Conservation (phyloP, 2,888 invertebrate genomes). For the Himalopsyche japonica region DNA sequence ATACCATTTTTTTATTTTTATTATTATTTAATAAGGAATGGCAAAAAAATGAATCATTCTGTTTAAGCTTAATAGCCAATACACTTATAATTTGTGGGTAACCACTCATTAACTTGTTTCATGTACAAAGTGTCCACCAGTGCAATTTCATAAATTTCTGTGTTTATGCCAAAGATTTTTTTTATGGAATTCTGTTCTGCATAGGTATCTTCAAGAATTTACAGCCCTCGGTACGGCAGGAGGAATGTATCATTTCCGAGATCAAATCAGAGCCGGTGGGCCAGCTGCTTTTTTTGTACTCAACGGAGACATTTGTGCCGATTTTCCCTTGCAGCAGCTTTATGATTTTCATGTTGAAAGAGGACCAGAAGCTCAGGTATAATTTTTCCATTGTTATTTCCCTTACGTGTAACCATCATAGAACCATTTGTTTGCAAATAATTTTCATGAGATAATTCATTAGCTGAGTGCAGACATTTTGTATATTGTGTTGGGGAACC, state of each 20-base stretch:
- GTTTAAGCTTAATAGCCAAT: too few species aligned
- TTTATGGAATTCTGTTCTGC: neutral
- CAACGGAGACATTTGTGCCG: slow-evolving; percentile 97
- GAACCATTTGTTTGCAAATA: neutral
- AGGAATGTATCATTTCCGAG: slow-evolving; percentile 94
- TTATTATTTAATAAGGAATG: too few species aligned
- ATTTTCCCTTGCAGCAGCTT: slow-evolving; percentile 88
- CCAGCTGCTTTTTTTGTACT: slow-evolving; percentile 91
- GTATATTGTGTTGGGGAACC: too few species aligned
- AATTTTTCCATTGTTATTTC: neutral
- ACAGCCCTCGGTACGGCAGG: slow-evolving; percentile 94
- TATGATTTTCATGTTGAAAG: slow-evolving; percentile 72
- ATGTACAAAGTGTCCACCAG: too few species aligned
- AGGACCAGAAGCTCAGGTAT: slow-evolving; percentile 59
- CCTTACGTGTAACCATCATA: neutral
- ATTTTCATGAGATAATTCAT: too few species aligned
- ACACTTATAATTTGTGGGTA: too few species aligned
- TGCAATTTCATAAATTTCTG: too few species aligned
- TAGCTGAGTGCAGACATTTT: too few species aligned
- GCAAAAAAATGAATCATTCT: too few species aligned
- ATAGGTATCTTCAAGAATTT: slow-evolving; percentile 93
- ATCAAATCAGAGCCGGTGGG: slow-evolving; percentile 87
- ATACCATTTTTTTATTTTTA: too few species aligned
- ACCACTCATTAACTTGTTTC: too few species aligned
- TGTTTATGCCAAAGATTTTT: too few species aligned